Percentiles rank a stretch among this genome's conserved stretches.
Conservation (phyloP, 2,888 invertebrate species). For the Marronus borbonicus region DNA sequence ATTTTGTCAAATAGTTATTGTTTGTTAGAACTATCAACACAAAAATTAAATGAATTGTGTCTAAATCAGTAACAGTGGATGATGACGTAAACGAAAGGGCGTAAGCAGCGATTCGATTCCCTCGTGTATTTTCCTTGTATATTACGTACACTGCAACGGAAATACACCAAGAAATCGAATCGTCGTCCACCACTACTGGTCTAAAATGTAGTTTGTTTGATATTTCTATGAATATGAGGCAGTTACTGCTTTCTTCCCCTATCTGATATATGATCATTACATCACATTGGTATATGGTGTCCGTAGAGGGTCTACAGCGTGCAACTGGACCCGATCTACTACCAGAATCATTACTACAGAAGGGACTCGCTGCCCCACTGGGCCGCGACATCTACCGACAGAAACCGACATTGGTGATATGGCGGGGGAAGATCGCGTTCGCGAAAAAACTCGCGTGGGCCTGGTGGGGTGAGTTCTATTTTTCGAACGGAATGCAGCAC, state of each 20-base stretch:
- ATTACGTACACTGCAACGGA: too few species aligned
- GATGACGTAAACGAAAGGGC: too few species aligned
- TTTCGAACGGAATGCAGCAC: conserved; percentile 30
- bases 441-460: conserved; percentile 52
- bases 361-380: conserved; percentile 63
- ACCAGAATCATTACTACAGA: conserved; percentile 61
- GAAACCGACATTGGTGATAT: conserved; percentile 63
- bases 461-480: conserved; percentile 66
- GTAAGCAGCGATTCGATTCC: too few species aligned
- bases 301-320: conserved; percentile 69
- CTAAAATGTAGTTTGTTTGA: too few species aligned
- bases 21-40: too few species aligned
- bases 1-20: too few species aligned
- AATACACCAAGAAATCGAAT: too few species aligned
- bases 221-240: background rate
- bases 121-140: too few species aligned
- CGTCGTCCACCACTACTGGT: too few species aligned
- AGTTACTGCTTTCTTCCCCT: background rate
- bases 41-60: too few species aligned
- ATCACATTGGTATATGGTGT: conserved; percentile 50
- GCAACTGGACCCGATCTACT: conserved; percentile 67
- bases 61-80: too few species aligned
- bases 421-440: conserved; percentile 33
- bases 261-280: conserved; percentile 7
- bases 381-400: conserved; percentile 63